Conservation (phyloP, 2,888 invertebrate genomes). For the Synanthedon tipuliformis region DNA sequence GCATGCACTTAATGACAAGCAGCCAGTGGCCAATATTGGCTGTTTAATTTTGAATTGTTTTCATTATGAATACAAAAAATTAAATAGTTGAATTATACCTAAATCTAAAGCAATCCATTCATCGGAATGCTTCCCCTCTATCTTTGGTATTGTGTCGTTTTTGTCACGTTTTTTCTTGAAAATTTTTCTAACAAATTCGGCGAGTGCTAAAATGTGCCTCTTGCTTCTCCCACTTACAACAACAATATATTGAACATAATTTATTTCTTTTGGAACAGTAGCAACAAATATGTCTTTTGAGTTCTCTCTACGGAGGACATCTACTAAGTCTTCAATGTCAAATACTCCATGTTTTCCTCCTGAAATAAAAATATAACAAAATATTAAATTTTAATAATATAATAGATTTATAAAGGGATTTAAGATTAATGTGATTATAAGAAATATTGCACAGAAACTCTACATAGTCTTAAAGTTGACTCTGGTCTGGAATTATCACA, state of each 20-base stretch:
- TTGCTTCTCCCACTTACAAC: slow-evolving; percentile 80
- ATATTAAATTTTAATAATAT: background rate
- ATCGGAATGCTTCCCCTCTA: slow-evolving; percentile 81
- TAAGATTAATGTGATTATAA: background rate
- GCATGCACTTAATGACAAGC: background rate
- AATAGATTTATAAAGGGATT: background rate
- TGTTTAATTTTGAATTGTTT: background rate
- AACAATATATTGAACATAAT: slow-evolving; percentile 88
- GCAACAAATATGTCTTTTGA: slow-evolving; percentile 85
- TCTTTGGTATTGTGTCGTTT: slow-evolving; percentile 75
- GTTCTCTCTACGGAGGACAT: slow-evolving; percentile 81
- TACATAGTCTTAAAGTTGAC: too few relatives aligned
- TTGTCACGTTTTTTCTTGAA: slow-evolving; percentile 78
- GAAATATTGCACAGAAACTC: too few relatives aligned
- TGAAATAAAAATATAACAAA: slow-evolving; percentile 41
- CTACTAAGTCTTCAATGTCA: slow-evolving; percentile 87
- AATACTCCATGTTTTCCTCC: slow-evolving; percentile 88
- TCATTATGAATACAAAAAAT: background rate
- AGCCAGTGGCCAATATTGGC: background rate
- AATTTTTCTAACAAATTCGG: slow-evolving; percentile 79
- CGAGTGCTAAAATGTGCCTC: slow-evolving; percentile 79
- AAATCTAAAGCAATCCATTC: slow-evolving; percentile 94
- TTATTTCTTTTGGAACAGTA: slow-evolving; percentile 76
- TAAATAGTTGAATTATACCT: slow-evolving; percentile 62
- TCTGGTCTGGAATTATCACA: too few relatives aligned